These are phyloP conservation scores for Lasioglossum oenotherae DNA, from an alignment of 2,888 invertebrate genomes.

Conservation along the genomic window DNA sequence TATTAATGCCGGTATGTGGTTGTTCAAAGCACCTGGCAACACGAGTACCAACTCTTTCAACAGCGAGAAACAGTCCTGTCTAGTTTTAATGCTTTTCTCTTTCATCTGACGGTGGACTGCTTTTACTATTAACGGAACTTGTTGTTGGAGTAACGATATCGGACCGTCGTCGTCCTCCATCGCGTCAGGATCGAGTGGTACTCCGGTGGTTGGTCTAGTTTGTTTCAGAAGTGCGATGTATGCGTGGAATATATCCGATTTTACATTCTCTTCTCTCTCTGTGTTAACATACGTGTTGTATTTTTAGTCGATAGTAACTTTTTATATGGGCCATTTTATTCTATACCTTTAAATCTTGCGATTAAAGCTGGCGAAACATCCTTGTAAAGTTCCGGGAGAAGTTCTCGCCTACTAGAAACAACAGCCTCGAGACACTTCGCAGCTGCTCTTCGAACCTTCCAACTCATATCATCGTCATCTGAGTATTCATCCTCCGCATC, in stretches of 20 bases:
- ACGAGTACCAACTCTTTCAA: slow-evolving; percentile 96
- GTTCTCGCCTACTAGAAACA: slow-evolving; percentile 95
- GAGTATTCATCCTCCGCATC: slow-evolving; percentile 96
- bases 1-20: slow-evolving; percentile 93
- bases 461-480: slow-evolving; percentile 99
- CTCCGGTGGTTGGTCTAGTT: slow-evolving; percentile 90
- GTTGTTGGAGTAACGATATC: slow-evolving; percentile 86
- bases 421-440: slow-evolving; percentile 99
- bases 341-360: slow-evolving; percentile 93
- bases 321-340: not conserved
- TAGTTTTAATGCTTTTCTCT: slow-evolving; percentile 93
- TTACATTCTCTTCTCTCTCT: slow-evolving; percentile 99
- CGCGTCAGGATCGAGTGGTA: slow-evolving; percentile 88
- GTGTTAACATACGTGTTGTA: slow-evolving; percentile 79
- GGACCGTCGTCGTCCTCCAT: slow-evolving; percentile 91
- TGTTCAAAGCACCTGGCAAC: slow-evolving; percentile 94
- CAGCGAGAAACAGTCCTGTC: slow-evolving; percentile 96
- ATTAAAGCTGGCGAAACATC: slow-evolving; percentile 96
- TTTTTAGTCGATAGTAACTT: not conserved
- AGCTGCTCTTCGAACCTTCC: slow-evolving; percentile 98
- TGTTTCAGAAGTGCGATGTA: slow-evolving; percentile 97
- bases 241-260: slow-evolving; percentile 98
- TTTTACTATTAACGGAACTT: slow-evolving; percentile 92
- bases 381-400: slow-evolving; percentile 94
- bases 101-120: slow-evolving; percentile 95